Evolutionary conservation across 2,888 invertebrate genomes (phyloP), one percentile per base, ranked within the genome.

Genomic region (Dysmachus trigonus): DNA sequence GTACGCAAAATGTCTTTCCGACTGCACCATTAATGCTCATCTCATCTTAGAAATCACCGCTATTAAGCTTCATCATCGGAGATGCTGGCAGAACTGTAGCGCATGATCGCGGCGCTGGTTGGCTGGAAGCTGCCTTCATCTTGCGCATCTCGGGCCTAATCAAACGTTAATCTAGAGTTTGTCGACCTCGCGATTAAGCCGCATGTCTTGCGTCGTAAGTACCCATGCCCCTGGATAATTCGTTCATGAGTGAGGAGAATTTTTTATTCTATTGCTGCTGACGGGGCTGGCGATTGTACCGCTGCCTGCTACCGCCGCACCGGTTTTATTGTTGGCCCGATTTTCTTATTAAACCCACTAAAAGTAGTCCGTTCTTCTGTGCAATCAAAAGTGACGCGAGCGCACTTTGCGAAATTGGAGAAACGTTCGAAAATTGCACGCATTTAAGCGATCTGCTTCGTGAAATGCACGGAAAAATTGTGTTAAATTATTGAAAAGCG

Each of bases 141-240:
- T 73, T 33, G 73, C 73, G 73, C 31, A 31, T 73, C 33, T 73
- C 73, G 31, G 10, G 27, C 73, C 35, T 73, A 73, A 73, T 73
- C 73, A 73, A 73, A 73, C 73, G 73, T 73, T 73, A 73, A 73
- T 73, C 73, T 73, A 73, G 73, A 73, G 73, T 73, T 73, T 73
- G 73, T 73, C 73, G 73, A 73, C 73, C 73, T 18, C 35, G 33
- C 35, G 33, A 73, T 73, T 33, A 73, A 73, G 73, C 73, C 35
- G 73, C 30, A 71, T 31, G 33, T 73, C 73, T 73, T 73, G 62
- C 62, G 62, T 62, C 62, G 62, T 62, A 22, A 27, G 62, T 62
- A 13, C 62, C 22, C 62, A 18, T 62, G 62, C 62, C 27, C 62
- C 62, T 62, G 62, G 62, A 27, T 62, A 62, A 62, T 62, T 62